Base-by-base conservation (phyloP, 2,888 invertebrate species). In the Schrankia costaestrigalis region DNA sequence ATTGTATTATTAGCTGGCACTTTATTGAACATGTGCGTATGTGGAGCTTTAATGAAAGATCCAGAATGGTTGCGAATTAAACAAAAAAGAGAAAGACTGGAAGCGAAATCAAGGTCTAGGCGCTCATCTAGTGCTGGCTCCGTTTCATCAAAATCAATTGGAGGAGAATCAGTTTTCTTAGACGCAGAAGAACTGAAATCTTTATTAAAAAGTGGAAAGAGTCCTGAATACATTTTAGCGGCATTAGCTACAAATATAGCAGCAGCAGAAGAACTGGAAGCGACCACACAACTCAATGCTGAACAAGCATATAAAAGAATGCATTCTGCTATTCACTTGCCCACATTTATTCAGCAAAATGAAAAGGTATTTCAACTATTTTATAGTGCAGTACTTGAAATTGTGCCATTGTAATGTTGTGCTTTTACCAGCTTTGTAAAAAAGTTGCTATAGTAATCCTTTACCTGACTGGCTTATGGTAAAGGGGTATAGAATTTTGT, bases 31-130 rank as follows among this genome's bases (percentile, higher is more conserved):
- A 93, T 96, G 84, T 94, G 95, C 63, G 93, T 95, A 1, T 95
- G 95, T 71, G 97, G 96, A 0, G 91, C 93, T 1, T 81, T 96
- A 5, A 96, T 97, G 94, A 89, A 94, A 18, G 95, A 96, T 66
- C 94, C 97, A 0, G 94, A 95, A 48, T 96, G 96, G 96, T 88
- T 91, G 65, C 80, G 89, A 32, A 76, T 88, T 18, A 92, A 92
- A 54, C 91, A 92, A 62, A 89, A 88, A 52, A 90, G 89, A 68
- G 89, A 81, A 46, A 65, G 75, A 24, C 70, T 68, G 26, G 63
- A 81, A 41, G 70, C 79, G 11, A 86, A 89, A 54, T 32, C 61
- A 1, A 71, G 68, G 38, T 82, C 79, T 0, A 76, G 81, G 41
- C 80, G 78, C 26, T 75, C 84, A 1, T 89, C 91, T 0, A 89